Evolutionary conservation across 2,888 invertebrate genomes (phyloP), one percentile per base, ranked within the genome.

Genomic region (Machimus atricapillus): DNA sequence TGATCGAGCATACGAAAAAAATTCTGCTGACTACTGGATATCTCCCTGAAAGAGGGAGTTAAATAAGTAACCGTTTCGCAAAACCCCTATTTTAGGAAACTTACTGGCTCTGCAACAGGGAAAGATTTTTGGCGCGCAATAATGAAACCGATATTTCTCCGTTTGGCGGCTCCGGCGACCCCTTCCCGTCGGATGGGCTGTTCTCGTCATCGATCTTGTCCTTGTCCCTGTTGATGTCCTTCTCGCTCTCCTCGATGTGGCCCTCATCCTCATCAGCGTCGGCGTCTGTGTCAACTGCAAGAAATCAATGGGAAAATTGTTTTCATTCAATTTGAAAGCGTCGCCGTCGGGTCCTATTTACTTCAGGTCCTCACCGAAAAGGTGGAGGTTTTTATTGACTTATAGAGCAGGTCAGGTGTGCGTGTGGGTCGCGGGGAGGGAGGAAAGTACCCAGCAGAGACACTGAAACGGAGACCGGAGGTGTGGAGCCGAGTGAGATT

Each of bases 1-100:
- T 97, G 97, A 92, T 98, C 98, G 90, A 98, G 94, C 97, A 97
- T 97, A 92, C 95, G 96, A 94, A 98, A 98, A 94, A 98, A 98
- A 91, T 98, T 97, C 91, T 97, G 95, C 93, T 98, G 98, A 92
- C 98, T 98, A 89, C 95, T 95, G 88, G 97, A 97, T 92, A 97
- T 95, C 94, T 97, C 97, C 92, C 97, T 97, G 95, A 83, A 95
- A 95, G 66, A 40, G 58, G 43, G 66, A 66, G 66, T n/a, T 23
- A 27, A 66, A 66, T 7, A 23, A 9, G 66, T 66, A 19, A 66
- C 2, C 23, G 66, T 12, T 74, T 81, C 66, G 27, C 9, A 46
- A 74, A 85, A 34, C 46, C 0, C 16, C 14, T 8, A 76, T 37
- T 52, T 7, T 7, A 74, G 82, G 87, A 89, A 89, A 92, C 93